Conservation (phyloP, 2,888 invertebrate species). For the Parasteatoda lunata region DNA sequence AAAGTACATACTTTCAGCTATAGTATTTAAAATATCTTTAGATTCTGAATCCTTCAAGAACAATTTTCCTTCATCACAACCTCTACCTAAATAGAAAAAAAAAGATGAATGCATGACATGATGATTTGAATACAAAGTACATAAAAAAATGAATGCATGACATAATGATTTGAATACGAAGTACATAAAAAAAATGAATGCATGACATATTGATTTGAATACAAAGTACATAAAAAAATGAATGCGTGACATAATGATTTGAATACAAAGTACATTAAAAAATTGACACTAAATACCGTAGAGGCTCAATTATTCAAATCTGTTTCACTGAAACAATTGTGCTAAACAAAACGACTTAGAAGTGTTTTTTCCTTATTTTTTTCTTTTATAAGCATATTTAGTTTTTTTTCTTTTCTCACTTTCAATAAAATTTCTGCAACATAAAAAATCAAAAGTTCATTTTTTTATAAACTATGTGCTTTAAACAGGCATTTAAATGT, state of each 20-base stretch:
- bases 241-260: background rate
- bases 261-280: too few species aligned
- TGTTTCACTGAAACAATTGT: too few species aligned
- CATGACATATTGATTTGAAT: conserved; percentile 75
- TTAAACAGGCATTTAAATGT: too few species aligned
- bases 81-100: conserved; percentile 64
- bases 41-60: conserved; percentile 80
- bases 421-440: too few species aligned
- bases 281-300: too few species aligned
- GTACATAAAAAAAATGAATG: background rate
- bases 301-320: too few species aligned
- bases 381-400: too few species aligned
- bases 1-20: conserved; percentile 78
- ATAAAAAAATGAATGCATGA: background rate
- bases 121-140: conserved; percentile 73
- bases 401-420: too few species aligned
- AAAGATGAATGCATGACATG: conserved; percentile 71
- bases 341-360: too few species aligned
- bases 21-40: conserved; percentile 77
- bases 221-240: conserved; percentile 5
- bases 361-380: too few species aligned
- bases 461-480: too few species aligned
- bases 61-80: conserved; percentile 85
- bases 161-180: background rate
- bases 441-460: too few species aligned